Evolutionary conservation across 2,888 invertebrate genomes (phyloP).

Genomic region (Drosophila pseudotakahashii): DNA sequence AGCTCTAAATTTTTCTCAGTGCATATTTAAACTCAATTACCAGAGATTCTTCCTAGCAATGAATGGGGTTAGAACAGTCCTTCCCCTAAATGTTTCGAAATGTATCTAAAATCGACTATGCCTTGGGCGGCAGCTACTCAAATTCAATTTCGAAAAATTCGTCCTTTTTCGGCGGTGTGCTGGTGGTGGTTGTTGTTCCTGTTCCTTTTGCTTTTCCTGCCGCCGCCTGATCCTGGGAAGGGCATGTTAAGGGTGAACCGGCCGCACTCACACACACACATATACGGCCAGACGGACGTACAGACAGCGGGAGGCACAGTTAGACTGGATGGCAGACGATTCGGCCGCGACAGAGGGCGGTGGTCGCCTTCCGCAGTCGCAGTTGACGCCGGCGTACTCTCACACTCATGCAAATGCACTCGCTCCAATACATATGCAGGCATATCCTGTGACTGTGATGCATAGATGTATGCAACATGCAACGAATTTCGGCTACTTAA

Average conservation of each 20-base stretch:
- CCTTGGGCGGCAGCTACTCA: conserved; percentile 20
- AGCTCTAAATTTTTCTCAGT: not conserved
- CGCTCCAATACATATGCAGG: conserved; percentile 1
- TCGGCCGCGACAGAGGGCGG: conserved; percentile 72
- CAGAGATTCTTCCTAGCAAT: not conserved
- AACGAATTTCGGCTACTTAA: conserved; percentile 70
- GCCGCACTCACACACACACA: conserved; percentile 24
- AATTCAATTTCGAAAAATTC: conserved; percentile 40
- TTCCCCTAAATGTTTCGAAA: conserved; percentile 11
- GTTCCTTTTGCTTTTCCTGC: not conserved
- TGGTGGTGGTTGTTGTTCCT: conserved; percentile 34
- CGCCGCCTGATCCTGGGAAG: conserved; percentile 43
- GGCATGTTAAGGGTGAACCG: conserved; percentile 63
- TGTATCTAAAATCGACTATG: conserved; percentile 19
- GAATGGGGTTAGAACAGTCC: conserved; percentile 1
- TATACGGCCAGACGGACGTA: conserved; percentile 15
- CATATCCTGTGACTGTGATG: conserved; percentile 8
- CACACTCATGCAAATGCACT: conserved; percentile 25
- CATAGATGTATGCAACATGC: conserved; percentile 62
- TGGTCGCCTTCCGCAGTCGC: conserved; percentile 63
- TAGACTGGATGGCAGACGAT: conserved; percentile 77
- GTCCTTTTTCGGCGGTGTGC: conserved; percentile 23
- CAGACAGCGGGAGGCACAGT: conserved; percentile 61
- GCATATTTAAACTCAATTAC: conserved; percentile 7
- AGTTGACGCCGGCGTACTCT: conserved; percentile 28